These are phyloP conservation scores for Meiosimyza decipiens DNA, from an alignment of 2,888 invertebrate species.

Conservation along the genomic window DNA sequence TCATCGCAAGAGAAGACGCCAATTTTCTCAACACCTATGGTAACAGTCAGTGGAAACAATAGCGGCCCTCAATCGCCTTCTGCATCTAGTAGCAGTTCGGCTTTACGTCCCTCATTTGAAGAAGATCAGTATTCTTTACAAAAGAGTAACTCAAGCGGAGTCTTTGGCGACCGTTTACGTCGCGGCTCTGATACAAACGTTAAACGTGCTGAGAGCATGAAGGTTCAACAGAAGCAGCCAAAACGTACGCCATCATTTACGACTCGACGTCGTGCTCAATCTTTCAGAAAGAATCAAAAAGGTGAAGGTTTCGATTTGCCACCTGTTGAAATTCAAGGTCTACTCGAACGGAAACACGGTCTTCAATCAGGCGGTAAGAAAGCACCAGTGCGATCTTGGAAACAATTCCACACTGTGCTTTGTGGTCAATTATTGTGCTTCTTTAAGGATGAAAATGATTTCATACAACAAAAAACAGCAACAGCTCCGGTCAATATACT, in stretches of 20 bases:
- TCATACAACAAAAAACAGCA: conserved; percentile 87
- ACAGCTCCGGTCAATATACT: conserved; percentile 85
- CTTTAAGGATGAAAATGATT: conserved; percentile 95
- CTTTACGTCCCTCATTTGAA: conserved; percentile 54
- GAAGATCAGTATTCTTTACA: conserved; percentile 58
- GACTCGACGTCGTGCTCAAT: conserved; percentile 87
- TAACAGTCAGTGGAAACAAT: conserved; percentile 48
- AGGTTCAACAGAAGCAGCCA: conserved; percentile 81
- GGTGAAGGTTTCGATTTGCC: conserved; percentile 75
- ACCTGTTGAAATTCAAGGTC: conserved; percentile 91
- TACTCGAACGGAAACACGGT: conserved; percentile 94
- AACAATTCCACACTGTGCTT: conserved; percentile 91
- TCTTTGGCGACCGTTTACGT: conserved; percentile 73
- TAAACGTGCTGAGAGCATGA: conserved; percentile 92
- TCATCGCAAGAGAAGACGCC: conserved; percentile 67
- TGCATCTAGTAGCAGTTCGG: conserved; percentile 37
- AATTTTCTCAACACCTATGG: conserved; percentile 65
- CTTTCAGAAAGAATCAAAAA: conserved; percentile 80
- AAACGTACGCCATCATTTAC: conserved; percentile 96
- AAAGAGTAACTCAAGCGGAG: conserved; percentile 58
- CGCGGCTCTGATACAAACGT: conserved; percentile 72
- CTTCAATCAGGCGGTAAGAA: conserved; percentile 92
- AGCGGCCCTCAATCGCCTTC: conserved; percentile 53
- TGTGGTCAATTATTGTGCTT: conserved; percentile 98
- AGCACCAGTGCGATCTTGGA: conserved; percentile 96